phyloP scores from a whole-genome alignment of 2,888 invertebrate species.

The Teleogryllus oceanicus region DNA sequence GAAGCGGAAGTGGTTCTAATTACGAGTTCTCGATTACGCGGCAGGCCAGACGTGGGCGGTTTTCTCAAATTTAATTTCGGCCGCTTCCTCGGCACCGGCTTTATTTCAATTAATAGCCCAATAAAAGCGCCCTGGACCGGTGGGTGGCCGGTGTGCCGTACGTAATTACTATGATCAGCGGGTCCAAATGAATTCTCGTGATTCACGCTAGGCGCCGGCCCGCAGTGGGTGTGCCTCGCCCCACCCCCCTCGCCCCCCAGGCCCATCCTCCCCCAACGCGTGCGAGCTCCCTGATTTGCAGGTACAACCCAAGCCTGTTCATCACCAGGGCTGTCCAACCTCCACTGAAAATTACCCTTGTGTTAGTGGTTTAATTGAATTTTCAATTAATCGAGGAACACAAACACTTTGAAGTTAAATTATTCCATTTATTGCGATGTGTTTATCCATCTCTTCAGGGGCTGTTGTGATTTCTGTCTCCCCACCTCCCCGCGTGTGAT shows the following conservation, averaged over 20 bases:
- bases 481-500: neutral
- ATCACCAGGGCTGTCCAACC: neutral
- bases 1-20: neutral
- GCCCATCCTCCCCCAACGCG: neutral
- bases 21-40: slow-evolving; percentile 18
- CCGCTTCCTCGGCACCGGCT: neutral
- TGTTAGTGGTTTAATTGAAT: slow-evolving; percentile 19
- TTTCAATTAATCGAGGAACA: slow-evolving; percentile 10
- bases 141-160: neutral
- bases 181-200: slow-evolving; percentile 18
- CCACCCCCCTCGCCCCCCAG: neutral
- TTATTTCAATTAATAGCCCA: neutral
- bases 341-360: neutral
- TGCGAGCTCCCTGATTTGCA: slow-evolving; percentile 21
- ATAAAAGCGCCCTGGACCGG: neutral
- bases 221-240: neutral
- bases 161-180: slow-evolving; percentile 9
- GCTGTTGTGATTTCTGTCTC: slow-evolving; percentile 18
- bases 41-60: neutral
- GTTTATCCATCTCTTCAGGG: slow-evolving; percentile 18
- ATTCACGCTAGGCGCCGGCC: neutral
- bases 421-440: slow-evolving; percentile 18
- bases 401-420: slow-evolving; percentile 18
- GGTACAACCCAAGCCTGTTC: slow-evolving; percentile 24
- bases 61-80: slow-evolving; percentile 18